Conservation (phyloP, 2,113 vertebrate genomes). For the Malaclemys terrapin region DNA sequence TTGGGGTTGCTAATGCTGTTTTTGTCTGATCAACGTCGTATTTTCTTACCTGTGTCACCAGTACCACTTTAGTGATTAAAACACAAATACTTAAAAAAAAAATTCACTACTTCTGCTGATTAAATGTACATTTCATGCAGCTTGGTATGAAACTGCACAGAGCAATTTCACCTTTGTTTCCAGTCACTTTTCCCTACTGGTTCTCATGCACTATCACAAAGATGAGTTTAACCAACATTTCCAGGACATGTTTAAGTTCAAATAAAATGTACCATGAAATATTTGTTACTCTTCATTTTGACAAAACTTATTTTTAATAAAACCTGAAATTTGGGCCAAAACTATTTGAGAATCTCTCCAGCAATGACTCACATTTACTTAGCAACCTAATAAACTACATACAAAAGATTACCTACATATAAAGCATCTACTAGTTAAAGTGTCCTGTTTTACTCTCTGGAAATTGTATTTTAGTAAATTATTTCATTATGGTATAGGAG, state of each 20-base stretch:
- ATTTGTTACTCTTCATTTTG: slow-evolving; percentile 26
- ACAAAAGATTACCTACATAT: neutral
- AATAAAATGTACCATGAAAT: slow-evolving; percentile 19
- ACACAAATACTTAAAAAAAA: neutral
- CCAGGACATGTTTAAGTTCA: slow-evolving; percentile 32
- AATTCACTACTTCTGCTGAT: neutral
- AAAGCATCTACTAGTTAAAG: neutral
- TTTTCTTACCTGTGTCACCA: neutral
- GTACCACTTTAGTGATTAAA: neutral
- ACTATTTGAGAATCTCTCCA: slow-evolving; percentile 35
- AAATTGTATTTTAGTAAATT: neutral
- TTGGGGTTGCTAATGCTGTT: neutral
- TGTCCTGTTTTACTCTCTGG: neutral
- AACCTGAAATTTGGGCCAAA: slow-evolving; percentile 31
- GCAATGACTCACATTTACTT: slow-evolving; percentile 26
- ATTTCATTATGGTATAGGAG: neutral
- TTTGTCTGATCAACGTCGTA: neutral
- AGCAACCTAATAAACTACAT: neutral
- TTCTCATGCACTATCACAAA: neutral
- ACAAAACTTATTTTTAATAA: slow-evolving; percentile 64
- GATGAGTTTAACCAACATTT: slow-evolving; percentile 17
- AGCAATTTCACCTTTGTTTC: neutral
- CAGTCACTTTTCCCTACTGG: neutral
- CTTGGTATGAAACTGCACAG: neutral
- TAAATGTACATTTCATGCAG: neutral